These are phyloP conservation scores for Pseudopleuronectes americanus DNA, from an alignment of 2,797 vertebrate species.

Conservation along the genomic window DNA sequence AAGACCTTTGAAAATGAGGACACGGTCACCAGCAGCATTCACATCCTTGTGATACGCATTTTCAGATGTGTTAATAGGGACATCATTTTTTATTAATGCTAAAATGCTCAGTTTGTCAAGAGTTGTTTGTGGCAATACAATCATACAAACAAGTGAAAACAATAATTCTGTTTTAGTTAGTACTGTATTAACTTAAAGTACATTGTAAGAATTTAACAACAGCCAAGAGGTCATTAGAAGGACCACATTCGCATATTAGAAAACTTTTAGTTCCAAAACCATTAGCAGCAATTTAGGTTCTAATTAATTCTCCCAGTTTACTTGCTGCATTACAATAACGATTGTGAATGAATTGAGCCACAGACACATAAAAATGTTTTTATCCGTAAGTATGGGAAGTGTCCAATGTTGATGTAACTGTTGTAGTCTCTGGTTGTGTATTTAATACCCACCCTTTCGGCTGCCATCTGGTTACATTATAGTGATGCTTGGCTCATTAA, in stretches of 20 bases:
- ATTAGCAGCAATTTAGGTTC: constrained; percentile 32
- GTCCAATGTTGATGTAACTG: background rate
- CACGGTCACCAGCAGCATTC: no score
- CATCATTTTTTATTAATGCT: no score
- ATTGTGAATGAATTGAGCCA: constrained; percentile 43
- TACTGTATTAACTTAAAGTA: background rate
- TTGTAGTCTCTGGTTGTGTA: background rate
- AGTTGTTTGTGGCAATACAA: no score
- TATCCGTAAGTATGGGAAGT: background rate
- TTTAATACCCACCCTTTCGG: background rate
- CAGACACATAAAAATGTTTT: background rate
- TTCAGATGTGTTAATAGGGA: no score
- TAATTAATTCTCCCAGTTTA: constrained; percentile 38
- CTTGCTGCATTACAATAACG: constrained; percentile 29
- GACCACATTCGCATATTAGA: constrained; percentile 37
- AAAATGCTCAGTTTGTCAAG: no score
- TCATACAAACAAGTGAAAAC: no score
- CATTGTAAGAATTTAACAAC: background rate
- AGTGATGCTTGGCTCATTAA: background rate
- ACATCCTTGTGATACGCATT: no score
- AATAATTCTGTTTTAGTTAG: background rate
- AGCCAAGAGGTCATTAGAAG: constrained; percentile 11
- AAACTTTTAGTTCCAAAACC: constrained; percentile 18
- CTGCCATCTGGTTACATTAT: background rate
- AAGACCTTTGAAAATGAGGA: no score